Evolutionary conservation across 2,113 vertebrate genomes (phyloP), one percentile per base, ranked within the genome.

Genomic region (Festucalex cinctus): DNA sequence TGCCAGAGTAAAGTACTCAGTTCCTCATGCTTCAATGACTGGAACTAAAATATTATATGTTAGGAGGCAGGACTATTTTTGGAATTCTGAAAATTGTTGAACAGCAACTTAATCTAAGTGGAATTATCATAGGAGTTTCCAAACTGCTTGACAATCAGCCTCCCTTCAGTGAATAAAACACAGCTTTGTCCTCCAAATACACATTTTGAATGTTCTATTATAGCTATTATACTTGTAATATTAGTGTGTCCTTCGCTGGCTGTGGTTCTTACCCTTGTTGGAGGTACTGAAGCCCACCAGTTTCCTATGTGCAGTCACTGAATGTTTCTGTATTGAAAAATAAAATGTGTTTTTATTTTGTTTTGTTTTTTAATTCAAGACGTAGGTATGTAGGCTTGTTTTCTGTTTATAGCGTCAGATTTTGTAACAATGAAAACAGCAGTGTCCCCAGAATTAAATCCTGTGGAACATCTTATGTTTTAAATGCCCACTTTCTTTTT

Each of bases 11-110:
- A 32, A 32, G 28, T 44, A 68, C 68, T 74, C 39, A 39, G 54
- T 49, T 60, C 70, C 16, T 16, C 53, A 81, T 9, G 54, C 80
- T 71, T 62, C 78, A 62, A 51, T 64, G 71, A 79, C 44, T 36
- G 39, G 41, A 79, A 80, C 70, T 65, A 76, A 75, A 82, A 74
- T 66, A 80, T 62, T 76, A 39, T 77, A 77, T 53, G 63, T 79
- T 72, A 75, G 81, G 79, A 67, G 75, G 71, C 70, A 75, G 62
- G 62, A 71, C 60, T 68, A 62, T 67, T 66, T 63, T 22, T 28
- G 56, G 51, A 73, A 66, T 68, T 70, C 74, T 66, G 46, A 59
- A 77, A 22, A 51, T 65, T 71, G 66, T 85, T 77, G 59, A 76
- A 73, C 73, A 72, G 69, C 56, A 79, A 35, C 54, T 64, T 63